Percentiles rank a stretch among this genome's conserved stretches.
These are phyloP conservation scores for Vombatus ursinus DNA, from an alignment of 2,113 vertebrate species.

Conservation along the genomic window DNA sequence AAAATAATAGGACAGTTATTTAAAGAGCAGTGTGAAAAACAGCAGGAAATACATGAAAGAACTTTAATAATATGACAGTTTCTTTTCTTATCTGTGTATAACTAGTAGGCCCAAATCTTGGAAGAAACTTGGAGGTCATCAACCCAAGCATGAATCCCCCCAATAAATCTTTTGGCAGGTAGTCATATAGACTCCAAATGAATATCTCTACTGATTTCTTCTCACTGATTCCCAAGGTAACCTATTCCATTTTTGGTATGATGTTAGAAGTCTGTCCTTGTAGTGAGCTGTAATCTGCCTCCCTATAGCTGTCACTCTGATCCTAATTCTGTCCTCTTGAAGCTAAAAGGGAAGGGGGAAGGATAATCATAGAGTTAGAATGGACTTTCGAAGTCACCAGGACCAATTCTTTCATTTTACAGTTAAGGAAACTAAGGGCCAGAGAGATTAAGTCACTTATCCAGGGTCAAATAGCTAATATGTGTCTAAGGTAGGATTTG, in stretches of 20 bases:
- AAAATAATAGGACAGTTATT: neutral
- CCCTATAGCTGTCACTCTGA: neutral
- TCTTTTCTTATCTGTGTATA: neutral
- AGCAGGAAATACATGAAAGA: neutral
- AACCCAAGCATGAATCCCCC: neutral
- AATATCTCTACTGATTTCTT: neutral
- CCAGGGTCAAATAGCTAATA: neutral
- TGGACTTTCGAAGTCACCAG: neutral
- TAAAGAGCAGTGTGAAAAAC: neutral
- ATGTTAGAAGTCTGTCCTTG: neutral
- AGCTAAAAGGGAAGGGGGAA: neutral
- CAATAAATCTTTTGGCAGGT: neutral
- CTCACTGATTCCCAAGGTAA: neutral
- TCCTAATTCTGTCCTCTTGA: neutral
- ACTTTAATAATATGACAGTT: neutral
- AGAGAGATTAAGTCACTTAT: neutral
- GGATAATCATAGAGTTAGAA: neutral
- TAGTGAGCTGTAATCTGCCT: neutral
- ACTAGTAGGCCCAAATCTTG: neutral
- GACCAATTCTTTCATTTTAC: neutral
- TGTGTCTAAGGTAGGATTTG: neutral
- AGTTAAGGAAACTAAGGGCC: neutral
- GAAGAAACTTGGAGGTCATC: neutral
- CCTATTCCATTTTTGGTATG: neutral
- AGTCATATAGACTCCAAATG: neutral